Evolutionary conservation across 2,888 invertebrate species (phyloP).

Genomic region (Coelopa pilipes): DNA sequence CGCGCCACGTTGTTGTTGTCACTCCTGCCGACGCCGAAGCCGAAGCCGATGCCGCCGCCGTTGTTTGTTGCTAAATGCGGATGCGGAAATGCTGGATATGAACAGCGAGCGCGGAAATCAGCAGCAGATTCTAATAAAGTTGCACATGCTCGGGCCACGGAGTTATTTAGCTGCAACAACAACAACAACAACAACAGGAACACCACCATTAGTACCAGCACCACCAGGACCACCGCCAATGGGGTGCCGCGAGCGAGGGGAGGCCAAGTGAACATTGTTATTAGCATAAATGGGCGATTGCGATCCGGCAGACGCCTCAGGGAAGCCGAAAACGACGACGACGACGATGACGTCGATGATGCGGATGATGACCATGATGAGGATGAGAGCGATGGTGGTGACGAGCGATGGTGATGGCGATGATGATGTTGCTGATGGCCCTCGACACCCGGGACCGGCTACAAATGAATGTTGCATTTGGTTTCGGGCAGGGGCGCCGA

Average conservation of each 20-base stretch:
- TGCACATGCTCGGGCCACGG: slow-evolving; percentile 26
- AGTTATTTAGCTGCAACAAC: slow-evolving; percentile 30
- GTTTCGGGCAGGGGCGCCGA: not conserved
- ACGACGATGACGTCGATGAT: no score
- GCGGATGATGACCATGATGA: not conserved
- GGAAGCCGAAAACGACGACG: not conserved
- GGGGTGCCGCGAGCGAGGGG: not conserved
- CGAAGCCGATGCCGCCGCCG: not conserved
- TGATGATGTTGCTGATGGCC: slow-evolving; percentile 43
- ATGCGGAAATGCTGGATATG: slow-evolving; percentile 43
- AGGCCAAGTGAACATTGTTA: slow-evolving; percentile 31
- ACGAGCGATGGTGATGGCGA: slow-evolving; percentile 21
- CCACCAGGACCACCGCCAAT: not conserved
- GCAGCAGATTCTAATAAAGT: slow-evolving; percentile 33
- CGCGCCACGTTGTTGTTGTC: slow-evolving; percentile 26
- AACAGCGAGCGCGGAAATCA: slow-evolving; percentile 45
- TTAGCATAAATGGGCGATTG: slow-evolving; percentile 19
- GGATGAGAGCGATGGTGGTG: not conserved
- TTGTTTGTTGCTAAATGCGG: slow-evolving; percentile 33
- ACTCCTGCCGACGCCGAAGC: slow-evolving; percentile 36
- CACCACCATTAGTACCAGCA: not conserved
- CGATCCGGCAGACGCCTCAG: not conserved
- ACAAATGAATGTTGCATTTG: slow-evolving; percentile 30
- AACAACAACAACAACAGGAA: not conserved
- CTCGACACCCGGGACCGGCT: slow-evolving; percentile 17